Conservation (phyloP, 2,113 vertebrate genomes). For the Bostrychus sinensis region DNA sequence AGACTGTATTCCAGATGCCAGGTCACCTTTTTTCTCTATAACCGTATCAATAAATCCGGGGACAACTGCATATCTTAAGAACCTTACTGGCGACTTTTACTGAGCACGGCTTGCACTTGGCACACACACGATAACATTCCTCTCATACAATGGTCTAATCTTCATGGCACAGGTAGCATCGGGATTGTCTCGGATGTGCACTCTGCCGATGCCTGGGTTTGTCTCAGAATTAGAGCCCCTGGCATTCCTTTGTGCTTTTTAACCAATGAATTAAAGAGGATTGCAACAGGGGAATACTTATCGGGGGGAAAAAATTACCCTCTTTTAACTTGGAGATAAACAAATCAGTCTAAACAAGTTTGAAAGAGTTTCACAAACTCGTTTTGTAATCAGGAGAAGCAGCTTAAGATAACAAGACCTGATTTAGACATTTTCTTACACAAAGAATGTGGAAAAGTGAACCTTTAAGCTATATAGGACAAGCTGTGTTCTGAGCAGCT, state of each 20-base stretch:
- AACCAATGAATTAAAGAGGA: conserved; percentile 83
- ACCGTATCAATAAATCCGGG: conserved; percentile 77
- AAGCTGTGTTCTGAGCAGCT: conserved; percentile 62
- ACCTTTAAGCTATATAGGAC: conserved; percentile 76
- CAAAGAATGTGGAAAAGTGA: conserved; percentile 71
- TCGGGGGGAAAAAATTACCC: conserved; percentile 56
- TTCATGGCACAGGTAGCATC: conserved; percentile 82
- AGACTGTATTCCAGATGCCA: conserved; percentile 70
- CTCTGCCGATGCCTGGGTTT: conserved; percentile 74
- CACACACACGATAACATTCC: conserved; percentile 79
- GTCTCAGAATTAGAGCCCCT: conserved; percentile 77
- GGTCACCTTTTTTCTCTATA: conserved; percentile 74
- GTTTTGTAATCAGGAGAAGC: conserved; percentile 73
- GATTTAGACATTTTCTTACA: conserved; percentile 78
- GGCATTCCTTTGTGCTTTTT: conserved; percentile 81
- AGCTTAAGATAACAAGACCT: conserved; percentile 77
- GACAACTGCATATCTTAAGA: conserved; percentile 79
- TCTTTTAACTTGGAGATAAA: conserved; percentile 74
- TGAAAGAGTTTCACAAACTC: conserved; percentile 77
- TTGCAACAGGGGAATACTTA: conserved; percentile 77
- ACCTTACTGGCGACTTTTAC: conserved; percentile 80
- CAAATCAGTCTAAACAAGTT: conserved; percentile 80
- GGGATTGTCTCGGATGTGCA: conserved; percentile 82
- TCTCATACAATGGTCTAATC: conserved; percentile 80
- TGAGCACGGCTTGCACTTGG: conserved; percentile 70